phyloP scores from a whole-genome alignment of 2,888 invertebrate genomes.

The Pristionchus arcanus region DNA sequence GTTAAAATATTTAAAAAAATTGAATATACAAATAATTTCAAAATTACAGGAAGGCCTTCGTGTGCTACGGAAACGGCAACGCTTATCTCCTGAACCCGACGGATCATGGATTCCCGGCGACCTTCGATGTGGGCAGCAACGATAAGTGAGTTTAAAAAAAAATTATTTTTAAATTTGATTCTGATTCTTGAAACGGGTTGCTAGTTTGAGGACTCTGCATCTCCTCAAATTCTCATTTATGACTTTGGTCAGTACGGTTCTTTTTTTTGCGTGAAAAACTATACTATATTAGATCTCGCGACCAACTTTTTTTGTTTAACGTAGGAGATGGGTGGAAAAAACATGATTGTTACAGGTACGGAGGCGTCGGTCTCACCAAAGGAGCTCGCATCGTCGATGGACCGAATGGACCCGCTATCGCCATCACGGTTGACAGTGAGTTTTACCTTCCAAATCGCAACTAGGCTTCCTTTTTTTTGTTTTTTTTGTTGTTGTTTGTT shows the following conservation, averaged over 20 bases:
- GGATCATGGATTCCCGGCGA: not conserved
- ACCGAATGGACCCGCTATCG: not conserved
- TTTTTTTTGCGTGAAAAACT: no score
- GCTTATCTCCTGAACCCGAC: not conserved
- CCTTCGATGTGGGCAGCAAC: not conserved
- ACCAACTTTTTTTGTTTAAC: no score
- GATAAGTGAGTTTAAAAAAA: constrained; percentile 43
- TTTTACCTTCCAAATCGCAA: not conserved
- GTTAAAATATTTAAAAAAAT: no score
- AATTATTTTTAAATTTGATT: not conserved
- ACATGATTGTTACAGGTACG: no score
- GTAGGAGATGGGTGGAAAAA: no score
- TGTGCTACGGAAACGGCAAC: constrained; percentile 33
- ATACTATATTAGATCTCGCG: no score
- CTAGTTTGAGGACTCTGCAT: no score
- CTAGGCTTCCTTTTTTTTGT: not conserved
- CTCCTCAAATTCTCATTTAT: no score
- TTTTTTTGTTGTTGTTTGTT: no score
- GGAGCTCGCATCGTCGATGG: constrained; percentile 30
- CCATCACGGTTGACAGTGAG: constrained; percentile 37
- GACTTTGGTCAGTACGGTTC: no score
- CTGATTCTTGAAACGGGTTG: no score
- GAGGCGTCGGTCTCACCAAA: constrained; percentile 11
- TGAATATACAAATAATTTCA: no score
- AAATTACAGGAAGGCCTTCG: not conserved